Percentiles rank a stretch among this genome's conserved stretches.
phyloP scores from a whole-genome alignment of 2,888 invertebrate genomes.

The Spialia ferax region DNA sequence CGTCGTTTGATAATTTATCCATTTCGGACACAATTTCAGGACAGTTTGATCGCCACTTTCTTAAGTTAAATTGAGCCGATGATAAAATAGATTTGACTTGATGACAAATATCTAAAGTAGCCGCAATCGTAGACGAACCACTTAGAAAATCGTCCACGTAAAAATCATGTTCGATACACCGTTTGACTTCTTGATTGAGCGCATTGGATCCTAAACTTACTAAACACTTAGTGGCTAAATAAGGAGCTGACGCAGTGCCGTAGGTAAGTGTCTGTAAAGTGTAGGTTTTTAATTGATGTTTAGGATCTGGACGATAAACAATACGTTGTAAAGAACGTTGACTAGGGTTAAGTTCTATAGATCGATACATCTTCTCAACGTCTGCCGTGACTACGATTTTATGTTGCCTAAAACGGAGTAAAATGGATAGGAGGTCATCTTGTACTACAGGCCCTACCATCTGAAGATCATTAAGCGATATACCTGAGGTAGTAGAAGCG shows the following conservation, averaged over 20 bases:
- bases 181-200: neutral
- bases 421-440: constrained; percentile 32
- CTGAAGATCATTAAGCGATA: constrained; percentile 39
- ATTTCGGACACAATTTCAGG: constrained; percentile 5
- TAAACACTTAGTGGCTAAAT: constrained; percentile 12
- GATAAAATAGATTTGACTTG: constrained; percentile 14
- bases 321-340: constrained; percentile 38
- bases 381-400: constrained; percentile 34
- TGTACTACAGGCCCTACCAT: constrained; percentile 42
- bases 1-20: no score
- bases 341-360: constrained; percentile 17
- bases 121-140: constrained; percentile 15
- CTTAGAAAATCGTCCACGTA: constrained; percentile 20
- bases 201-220: constrained; percentile 1
- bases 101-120: neutral
- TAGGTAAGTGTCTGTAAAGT: constrained; percentile 45
- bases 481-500: constrained; percentile 8
- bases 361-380: constrained; percentile 38
- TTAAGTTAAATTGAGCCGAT: constrained; percentile 25
- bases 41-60: constrained; percentile 17
- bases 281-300: constrained; percentile 5
- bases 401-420: constrained; percentile 25
- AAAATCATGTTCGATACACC: constrained; percentile 12
- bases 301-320: neutral
- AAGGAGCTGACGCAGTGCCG: constrained; percentile 42